A percentile compares a stretch with the other conserved stretches of the same genome.
Evolutionary conservation across 2,113 vertebrate genomes (phyloP).

Genomic region (Rhizomys pruinosus): DNA sequence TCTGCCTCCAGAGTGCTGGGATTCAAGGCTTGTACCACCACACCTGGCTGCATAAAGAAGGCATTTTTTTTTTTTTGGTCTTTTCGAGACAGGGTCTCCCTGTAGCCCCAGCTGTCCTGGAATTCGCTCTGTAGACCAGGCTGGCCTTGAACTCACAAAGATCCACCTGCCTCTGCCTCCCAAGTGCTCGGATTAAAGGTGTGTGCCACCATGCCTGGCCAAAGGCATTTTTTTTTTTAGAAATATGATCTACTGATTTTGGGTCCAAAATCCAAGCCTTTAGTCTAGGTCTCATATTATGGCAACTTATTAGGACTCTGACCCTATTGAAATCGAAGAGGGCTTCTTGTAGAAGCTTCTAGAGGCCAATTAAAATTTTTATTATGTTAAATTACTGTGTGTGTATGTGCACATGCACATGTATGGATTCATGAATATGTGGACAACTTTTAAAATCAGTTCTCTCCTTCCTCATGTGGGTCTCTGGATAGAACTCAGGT

Average conservation of each 20-base stretch:
- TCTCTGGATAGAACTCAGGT: neutral
- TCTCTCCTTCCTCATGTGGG: neutral
- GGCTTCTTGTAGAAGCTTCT: slow-evolving; percentile 6
- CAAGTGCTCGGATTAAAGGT: no score
- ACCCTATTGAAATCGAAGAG: neutral
- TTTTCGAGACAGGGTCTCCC: no score
- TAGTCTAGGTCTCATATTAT: neutral
- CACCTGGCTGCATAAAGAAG: no score
- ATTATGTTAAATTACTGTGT: neutral
- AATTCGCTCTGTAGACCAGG: no score
- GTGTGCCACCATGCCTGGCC: no score
- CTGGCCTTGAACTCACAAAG: no score
- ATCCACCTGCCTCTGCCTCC: no score
- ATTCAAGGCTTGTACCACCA: no score
- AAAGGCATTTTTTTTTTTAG: no score
- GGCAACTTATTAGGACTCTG: neutral
- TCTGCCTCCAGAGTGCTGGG: no score
- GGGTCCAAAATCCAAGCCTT: neutral
- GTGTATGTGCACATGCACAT: neutral
- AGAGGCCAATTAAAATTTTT: neutral
- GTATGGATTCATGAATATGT: neutral
- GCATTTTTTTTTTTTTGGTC: no score
- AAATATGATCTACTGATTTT: neutral
- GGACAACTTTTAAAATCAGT: neutral
- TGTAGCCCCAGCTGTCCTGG: no score